Evolutionary conservation across 2,113 vertebrate genomes (phyloP).

Genomic region (Xiphophorus hellerii): DNA sequence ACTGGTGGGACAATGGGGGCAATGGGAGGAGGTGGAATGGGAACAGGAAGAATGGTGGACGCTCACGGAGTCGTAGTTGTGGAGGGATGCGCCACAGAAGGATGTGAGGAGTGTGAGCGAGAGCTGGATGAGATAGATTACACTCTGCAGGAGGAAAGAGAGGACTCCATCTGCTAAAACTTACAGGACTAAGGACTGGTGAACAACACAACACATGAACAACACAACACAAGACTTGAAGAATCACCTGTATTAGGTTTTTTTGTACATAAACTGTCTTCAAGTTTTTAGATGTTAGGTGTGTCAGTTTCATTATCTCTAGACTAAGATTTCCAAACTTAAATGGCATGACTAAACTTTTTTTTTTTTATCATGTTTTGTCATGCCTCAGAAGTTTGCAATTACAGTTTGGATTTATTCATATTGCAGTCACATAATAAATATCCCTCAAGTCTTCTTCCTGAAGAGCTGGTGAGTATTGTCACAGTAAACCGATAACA

Average conservation of each 20-base stretch:
- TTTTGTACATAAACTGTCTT: conserved; percentile 1
- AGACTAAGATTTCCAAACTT: neutral
- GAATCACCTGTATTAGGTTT: neutral
- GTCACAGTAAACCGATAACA: neutral
- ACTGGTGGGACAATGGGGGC: conserved; percentile 11
- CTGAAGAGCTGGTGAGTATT: neutral
- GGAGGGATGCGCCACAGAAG: conserved; percentile 68
- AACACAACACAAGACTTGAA: conserved; percentile 5
- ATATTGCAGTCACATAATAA: neutral
- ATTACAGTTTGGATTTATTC: neutral
- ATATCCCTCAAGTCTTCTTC: neutral
- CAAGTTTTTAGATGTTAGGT: neutral
- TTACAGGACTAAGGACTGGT: fast-evolving
- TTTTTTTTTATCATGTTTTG: neutral
- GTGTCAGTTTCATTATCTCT: neutral
- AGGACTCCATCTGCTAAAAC: conserved; percentile 72
- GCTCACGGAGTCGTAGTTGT: conserved; percentile 66
- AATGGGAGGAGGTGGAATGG: conserved; percentile 12
- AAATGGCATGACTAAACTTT: neutral
- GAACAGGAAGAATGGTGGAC: conserved; percentile 43
- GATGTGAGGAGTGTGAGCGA: conserved; percentile 79
- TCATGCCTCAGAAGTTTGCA: neutral
- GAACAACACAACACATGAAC: neutral
- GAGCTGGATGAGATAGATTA: conserved; percentile 76
- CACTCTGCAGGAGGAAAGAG: conserved; percentile 58